Base-by-base conservation (phyloP, 2,888 invertebrate species). In the Brenthis ino region DNA sequence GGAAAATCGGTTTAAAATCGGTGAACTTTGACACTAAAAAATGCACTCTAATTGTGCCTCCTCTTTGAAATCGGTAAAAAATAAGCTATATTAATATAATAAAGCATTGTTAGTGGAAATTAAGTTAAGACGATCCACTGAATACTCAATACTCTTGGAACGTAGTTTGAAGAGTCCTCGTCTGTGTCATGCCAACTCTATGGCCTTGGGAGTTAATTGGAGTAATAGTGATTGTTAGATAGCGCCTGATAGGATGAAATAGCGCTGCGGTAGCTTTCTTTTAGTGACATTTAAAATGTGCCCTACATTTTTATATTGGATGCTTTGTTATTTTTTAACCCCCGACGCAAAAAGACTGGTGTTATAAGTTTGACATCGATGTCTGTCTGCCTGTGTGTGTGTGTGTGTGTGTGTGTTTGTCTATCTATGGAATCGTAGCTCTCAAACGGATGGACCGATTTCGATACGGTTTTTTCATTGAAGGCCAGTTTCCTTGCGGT, bases 121-220 rank as follows among this genome's bases (percentile, higher is more conserved):
- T 60, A 60, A 60, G 60, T 28, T 33, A 16, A 60, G 50, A 47
- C 43, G 20, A 14, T 3, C 47, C 28, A 14, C 28, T 58, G 48
- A 50, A 60, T n/a, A 50, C n/a, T 48, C 50, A 50, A 60, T 60
- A 60, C 60, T 60, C 50, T 60, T 60, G 60, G 28, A 48, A 14
- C 12, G 11, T n/a, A 28, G 60, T 50, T 60, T 50, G 58, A 28
- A 60, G 60, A 33, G 60, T 50, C 60, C 60, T 60, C 60, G 28
- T 48, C 60, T 50, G 50, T 60, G 76, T 78, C 75, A 72, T 74
- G 70, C 73, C 70, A 71, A 64, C 76, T 74, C 72, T 75, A 57
- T 64, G 76, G 70, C 80, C 81, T 81, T 80, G 80, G 63, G 68
- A 70, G n/a, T 71, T 74, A 71, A 72, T 72, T 71, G 70, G 65